These are phyloP conservation scores for Ailurus styani DNA, from an alignment of 2,113 vertebrate genomes.

Conservation along the genomic window DNA sequence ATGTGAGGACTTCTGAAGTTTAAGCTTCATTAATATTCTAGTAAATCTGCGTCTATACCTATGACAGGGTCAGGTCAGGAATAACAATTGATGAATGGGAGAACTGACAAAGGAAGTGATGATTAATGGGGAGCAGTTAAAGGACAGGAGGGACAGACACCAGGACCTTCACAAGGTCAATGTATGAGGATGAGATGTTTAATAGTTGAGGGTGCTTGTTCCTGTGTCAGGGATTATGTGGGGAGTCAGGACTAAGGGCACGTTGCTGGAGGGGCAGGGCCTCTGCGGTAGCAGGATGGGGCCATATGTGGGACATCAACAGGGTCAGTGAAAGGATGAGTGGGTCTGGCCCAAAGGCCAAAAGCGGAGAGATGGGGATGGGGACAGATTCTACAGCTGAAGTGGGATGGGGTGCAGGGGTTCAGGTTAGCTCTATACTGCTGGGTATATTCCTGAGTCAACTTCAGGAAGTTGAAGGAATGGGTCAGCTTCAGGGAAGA, in stretches of 20 bases:
- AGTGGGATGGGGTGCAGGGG: not conserved
- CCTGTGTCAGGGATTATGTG: not conserved
- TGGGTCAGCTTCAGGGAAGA: not conserved
- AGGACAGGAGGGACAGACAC: not conserved
- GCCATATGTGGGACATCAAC: not conserved
- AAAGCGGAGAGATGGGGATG: not conserved
- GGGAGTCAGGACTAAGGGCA: not conserved
- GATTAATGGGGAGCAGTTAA: not conserved
- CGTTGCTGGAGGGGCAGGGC: not conserved
- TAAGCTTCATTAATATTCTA: not conserved
- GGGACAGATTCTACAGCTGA: not conserved
- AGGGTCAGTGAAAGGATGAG: not conserved
- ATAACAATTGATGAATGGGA: not conserved
- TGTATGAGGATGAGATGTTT: not conserved
- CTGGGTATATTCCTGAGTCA: no score
- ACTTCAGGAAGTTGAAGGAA: not conserved
- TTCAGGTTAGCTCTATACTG: not conserved
- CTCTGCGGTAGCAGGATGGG: not conserved
- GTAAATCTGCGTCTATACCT: not conserved
- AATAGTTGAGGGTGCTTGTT: not conserved
- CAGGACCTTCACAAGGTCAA: not conserved
- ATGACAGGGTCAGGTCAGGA: not conserved
- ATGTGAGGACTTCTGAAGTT: not conserved
- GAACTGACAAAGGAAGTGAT: not conserved
- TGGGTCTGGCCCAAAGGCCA: not conserved